Base-by-base conservation (phyloP, 2,113 vertebrate species). In the Urocolius indicus region DNA sequence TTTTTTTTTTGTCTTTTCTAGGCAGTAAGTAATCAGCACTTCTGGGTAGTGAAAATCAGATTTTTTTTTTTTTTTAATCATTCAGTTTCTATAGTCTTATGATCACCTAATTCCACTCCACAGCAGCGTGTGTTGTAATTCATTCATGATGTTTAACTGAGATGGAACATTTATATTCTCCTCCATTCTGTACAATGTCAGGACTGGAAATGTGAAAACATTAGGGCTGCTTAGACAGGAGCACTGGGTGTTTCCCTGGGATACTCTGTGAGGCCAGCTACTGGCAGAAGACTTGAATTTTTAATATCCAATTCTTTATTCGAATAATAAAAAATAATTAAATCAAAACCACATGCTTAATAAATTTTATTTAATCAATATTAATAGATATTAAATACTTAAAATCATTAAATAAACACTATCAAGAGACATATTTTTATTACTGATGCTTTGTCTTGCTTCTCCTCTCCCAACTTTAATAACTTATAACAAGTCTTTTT, bases 281-380 rank as follows among this genome's bases (percentile, higher is more conserved):
- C 45, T 57, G 24, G 21, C 26, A 93, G 29, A 77, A 86, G 51
- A 72, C 22, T 75, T 86, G 45, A 88, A 84, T 90, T 95, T 93
- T 96, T 91, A 96, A 94, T 84, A 90, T 79, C 66, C 59, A 93
- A 69, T 75, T 90, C 87, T 43, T 90, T 79, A 73, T 71, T 93
- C 61, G 96, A 95, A 94, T 95, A 94, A 95, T 88, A 68, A 80
- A 96, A 94, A 69, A 36, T 80, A 95, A 96, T 97, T 94, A 94
- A 62, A 59, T 91, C 6, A 2, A 69, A 34, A 49, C 10, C 65
- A 6, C 78, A 61, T 72, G 26, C 74, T 83, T 81, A 90, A 87
- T 95, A 84, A 87, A 87, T 89, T 78, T 24, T 71, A 88, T 69
- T 72, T 94, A 95, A 94, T 96, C 95, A 93, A 94, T 94, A 95